A percentile compares a stretch with the other conserved stretches of the same genome.
Evolutionary conservation across 2,888 invertebrate genomes (phyloP).

Genomic region (Lithophane socia): DNA sequence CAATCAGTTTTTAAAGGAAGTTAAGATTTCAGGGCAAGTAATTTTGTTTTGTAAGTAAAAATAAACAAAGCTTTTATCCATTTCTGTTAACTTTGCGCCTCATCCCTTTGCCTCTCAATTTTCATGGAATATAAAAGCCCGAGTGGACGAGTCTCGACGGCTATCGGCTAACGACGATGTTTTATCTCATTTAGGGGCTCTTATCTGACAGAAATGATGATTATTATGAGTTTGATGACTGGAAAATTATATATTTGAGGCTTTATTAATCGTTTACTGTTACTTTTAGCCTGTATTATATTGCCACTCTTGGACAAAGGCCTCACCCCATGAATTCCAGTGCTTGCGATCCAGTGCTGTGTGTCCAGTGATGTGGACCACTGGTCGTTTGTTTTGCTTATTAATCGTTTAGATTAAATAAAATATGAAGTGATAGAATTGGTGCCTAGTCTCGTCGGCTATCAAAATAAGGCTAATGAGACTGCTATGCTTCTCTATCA

Average conservation of each 20-base stretch:
- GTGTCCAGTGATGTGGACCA: not conserved
- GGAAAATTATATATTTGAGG: not conserved
- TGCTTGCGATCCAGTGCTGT: not conserved
- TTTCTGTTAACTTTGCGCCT: not conserved
- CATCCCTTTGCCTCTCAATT: no score
- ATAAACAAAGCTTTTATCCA: not conserved
- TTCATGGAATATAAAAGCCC: not conserved
- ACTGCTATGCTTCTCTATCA: not conserved
- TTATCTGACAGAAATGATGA: not conserved
- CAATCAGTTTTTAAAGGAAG: not conserved
- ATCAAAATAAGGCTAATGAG: conserved; percentile 17
- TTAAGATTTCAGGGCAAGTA: not conserved
- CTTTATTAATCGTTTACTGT: conserved; percentile 5
- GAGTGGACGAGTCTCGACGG: no score
- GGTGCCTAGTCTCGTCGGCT: not conserved
- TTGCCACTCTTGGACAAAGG: not conserved
- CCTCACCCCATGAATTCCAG: not conserved
- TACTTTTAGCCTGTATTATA: not conserved
- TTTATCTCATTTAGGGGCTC: not conserved
- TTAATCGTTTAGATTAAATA: conserved; percentile 6
- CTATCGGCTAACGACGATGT: not conserved
- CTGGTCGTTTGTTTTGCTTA: not conserved
- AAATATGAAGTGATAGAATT: not conserved
- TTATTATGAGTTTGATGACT: not conserved
- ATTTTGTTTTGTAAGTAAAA: not conserved